These are phyloP conservation scores for Bergia sp. DNA, from an alignment of 92 coral and sea anemone genomes.

Conservation along the genomic window DNA sequence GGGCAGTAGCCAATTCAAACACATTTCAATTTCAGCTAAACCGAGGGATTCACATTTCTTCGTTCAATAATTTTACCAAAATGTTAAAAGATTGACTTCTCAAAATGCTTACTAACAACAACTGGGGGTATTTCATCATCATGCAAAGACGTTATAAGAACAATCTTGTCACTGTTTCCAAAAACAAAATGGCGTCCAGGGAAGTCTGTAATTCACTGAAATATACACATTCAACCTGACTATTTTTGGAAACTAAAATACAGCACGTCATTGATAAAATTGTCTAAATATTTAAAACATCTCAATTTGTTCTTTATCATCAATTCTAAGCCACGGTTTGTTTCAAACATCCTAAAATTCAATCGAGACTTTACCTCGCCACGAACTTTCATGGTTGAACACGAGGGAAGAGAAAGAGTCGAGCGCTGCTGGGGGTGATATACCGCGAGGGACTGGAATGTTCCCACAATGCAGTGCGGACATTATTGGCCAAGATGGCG, in stretches of 20 bases:
- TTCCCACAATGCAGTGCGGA: constrained; percentile 15
- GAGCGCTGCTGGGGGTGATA: constrained; percentile 84
- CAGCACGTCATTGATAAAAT: neutral
- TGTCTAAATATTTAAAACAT: neutral
- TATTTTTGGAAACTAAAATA: neutral
- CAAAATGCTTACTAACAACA: neutral
- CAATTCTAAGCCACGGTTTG: neutral
- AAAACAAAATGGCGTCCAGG: constrained; percentile 28
- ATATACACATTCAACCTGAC: neutral
- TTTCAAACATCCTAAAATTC: neutral
- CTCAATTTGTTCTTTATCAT: neutral
- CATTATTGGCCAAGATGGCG: neutral
- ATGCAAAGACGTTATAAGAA: neutral
- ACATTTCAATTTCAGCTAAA: neutral
- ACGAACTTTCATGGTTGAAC: constrained; percentile 94
- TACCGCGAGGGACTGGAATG: constrained; percentile 54
- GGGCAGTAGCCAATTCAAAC: neutral
- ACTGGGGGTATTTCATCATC: neutral
- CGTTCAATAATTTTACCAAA: neutral
- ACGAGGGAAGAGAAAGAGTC: constrained; percentile 91
- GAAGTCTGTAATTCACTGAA: neutral
- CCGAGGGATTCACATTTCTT: neutral
- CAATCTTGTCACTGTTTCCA: neutral
- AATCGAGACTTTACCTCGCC: constrained; percentile 80
- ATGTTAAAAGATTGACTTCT: neutral